A percentile compares a stretch with the other conserved stretches of the same genome.
Conservation (phyloP, 1,140 invertebrate species). For the Cydia strobilella region DNA sequence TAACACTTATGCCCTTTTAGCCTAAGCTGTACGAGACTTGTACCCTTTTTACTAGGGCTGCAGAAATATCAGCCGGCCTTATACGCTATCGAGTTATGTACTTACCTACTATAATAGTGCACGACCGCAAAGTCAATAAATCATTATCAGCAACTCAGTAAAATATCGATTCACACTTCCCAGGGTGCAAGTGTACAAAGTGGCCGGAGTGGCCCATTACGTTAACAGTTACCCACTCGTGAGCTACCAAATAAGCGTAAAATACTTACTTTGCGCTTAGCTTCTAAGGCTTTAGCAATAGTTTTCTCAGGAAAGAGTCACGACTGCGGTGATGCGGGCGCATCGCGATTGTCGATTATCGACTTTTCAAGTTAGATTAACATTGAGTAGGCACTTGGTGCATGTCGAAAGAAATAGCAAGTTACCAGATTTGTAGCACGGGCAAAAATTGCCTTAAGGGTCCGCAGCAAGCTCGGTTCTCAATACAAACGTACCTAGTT, state of each 20-base stretch:
- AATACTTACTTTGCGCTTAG: constrained; percentile 39
- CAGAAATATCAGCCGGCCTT: background rate
- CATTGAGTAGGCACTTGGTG: background rate
- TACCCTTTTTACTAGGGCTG: too few species aligned
- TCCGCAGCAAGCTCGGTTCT: too few species aligned
- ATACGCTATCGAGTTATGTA: background rate
- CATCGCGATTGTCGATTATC: constrained; percentile 38
- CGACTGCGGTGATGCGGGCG: constrained; percentile 37
- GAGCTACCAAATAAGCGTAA: constrained; percentile 63
- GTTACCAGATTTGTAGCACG: constrained; percentile 5
- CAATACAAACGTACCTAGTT: too few species aligned
- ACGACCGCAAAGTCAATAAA: constrained; percentile 33
- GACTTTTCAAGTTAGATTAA: constrained; percentile 40
- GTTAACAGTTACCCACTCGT: constrained; percentile 67
- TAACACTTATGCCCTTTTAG: too few species aligned
- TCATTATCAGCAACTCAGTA: constrained; percentile 36
- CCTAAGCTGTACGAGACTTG: too few species aligned
- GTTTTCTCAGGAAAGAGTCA: constrained; percentile 57
- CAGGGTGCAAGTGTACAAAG: constrained; percentile 41
- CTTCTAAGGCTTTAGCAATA: constrained; percentile 52
- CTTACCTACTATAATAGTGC: background rate
- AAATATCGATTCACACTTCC: constrained; percentile 48
- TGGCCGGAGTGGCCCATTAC: constrained; percentile 36
- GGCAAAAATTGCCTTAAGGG: background rate
- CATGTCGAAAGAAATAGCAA: background rate